Evolutionary conservation across 1,140 invertebrate species (phyloP), one percentile per base, ranked within the genome.

Genomic region (Chrysomallon squamiferum): DNA sequence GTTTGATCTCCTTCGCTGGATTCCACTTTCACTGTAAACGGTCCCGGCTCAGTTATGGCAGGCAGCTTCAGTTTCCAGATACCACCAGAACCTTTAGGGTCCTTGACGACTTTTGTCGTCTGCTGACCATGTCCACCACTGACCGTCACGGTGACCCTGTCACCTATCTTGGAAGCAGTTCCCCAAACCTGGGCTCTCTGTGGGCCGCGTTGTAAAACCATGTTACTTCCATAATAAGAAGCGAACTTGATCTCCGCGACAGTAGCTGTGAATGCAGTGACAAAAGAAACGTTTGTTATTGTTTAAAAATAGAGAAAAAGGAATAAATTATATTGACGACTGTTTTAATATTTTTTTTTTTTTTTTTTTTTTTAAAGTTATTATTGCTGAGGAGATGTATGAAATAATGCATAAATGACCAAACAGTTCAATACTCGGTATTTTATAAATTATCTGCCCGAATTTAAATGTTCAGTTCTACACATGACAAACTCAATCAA

Each of bases 201-300:
- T 7, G 75, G 62, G 22, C 65, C 65, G 50, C 71, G 33, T 41
- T 80, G 78, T 35, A 81, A 59, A 2, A 81, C 79, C 78, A 81
- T 79, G 52, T 79, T 69, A 38, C 76, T 67, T 15, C 58, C 61
- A 59, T 70, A 78, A 49, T 73, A 78, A 13, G 30, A 65, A 27
- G 70, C 62, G 41, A 72, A 72, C 3, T 33, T 5, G 35, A 38
- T 38, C 35, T 38, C 35, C 35, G 35, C 5, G 5, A 38, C 35
- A 38, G 35, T 15, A 7, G 35, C 35, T 38, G 35, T n/a, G n/a
- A n/a, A n/a, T n/a, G n/a, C n/a, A n/a, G n/a, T n/a, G n/a, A n/a
- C n/a, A n/a, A n/a, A n/a, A n/a, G n/a, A n/a, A n/a, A n/a, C n/a
- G n/a, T n/a, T n/a, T n/a, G n/a, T n/a, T n/a, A n/a, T n/a, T n/a